Conservation (phyloP, 2,888 invertebrate species). For the Myathropa florea region DNA sequence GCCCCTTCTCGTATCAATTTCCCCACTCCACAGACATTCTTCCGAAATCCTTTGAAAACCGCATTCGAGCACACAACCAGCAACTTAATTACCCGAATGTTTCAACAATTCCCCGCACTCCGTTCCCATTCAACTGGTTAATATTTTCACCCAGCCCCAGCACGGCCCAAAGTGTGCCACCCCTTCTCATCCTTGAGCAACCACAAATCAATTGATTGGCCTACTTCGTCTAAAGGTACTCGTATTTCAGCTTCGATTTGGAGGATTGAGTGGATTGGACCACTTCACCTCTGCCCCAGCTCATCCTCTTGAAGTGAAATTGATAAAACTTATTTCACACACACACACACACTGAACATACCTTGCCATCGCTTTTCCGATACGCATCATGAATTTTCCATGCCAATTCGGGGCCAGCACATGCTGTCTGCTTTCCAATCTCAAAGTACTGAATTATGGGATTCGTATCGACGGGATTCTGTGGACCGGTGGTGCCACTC, state of each 20-base stretch:
- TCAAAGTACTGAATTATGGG: slow-evolving; percentile 94
- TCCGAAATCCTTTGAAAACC: slow-evolving; percentile 15
- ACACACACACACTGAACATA: slow-evolving; percentile 80
- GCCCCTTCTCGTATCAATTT: not conserved
- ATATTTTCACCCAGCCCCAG: not conserved
- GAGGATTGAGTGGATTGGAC: not conserved
- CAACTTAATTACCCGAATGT: slow-evolving; percentile 46
- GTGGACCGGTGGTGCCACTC: slow-evolving; percentile 82
- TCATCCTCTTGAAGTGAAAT: no score
- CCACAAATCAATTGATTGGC: slow-evolving; percentile 53
- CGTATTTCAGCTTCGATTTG: slow-evolving; percentile 5
- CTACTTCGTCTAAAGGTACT: not conserved
- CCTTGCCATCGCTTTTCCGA: slow-evolving; percentile 94
- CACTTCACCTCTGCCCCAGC: not conserved
- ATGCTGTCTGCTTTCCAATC: slow-evolving; percentile 90
- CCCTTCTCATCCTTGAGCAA: not conserved
- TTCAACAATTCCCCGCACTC: not conserved
- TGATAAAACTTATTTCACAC: slow-evolving; percentile 6
- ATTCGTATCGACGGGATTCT: slow-evolving; percentile 86
- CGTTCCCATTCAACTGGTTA: not conserved
- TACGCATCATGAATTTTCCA: slow-evolving; percentile 96
- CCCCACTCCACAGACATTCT: not conserved
- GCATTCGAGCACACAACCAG: slow-evolving; percentile 20
- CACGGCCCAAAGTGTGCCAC: not conserved
- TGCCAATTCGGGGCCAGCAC: slow-evolving; percentile 92